These are phyloP conservation scores for Austrofundulus limnaeus DNA, from an alignment of 2,113 vertebrate genomes.

Conservation along the genomic window DNA sequence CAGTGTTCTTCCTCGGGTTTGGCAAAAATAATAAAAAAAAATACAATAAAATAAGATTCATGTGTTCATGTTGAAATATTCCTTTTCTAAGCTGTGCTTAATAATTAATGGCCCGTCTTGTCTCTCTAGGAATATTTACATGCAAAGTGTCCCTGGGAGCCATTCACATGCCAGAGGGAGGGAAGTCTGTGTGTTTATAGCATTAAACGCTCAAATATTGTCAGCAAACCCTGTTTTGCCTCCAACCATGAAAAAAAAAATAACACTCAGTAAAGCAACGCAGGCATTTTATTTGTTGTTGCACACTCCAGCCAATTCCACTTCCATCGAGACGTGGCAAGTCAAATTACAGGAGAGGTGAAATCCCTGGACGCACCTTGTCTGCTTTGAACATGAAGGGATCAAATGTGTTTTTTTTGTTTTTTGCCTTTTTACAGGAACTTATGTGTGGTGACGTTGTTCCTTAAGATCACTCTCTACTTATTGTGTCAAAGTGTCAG, in stretches of 20 bases:
- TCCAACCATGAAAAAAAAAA: constrained; percentile 74
- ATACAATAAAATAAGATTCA: constrained; percentile 58
- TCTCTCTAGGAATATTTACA: constrained; percentile 81
- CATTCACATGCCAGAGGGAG: constrained; percentile 72
- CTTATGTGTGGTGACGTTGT: constrained; percentile 50
- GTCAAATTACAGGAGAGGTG: constrained; percentile 67
- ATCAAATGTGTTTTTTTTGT: constrained; percentile 43
- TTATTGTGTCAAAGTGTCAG: constrained; percentile 54
- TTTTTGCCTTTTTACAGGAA: constrained; percentile 43
- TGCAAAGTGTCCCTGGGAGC: constrained; percentile 78
- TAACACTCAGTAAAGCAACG: constrained; percentile 62
- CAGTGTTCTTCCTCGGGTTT: constrained; percentile 50
- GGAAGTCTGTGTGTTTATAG: constrained; percentile 76
- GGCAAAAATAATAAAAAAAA: constrained; percentile 39
- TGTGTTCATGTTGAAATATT: constrained; percentile 69
- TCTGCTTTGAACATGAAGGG: constrained; percentile 49
- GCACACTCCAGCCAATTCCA: constrained; percentile 69
- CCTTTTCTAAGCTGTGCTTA: constrained; percentile 73
- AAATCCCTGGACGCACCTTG: constrained; percentile 71
- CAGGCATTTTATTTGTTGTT: constrained; percentile 72
- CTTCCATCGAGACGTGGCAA: constrained; percentile 72
- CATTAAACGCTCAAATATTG: constrained; percentile 76
- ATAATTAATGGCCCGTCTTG: constrained; percentile 79
- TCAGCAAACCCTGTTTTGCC: constrained; percentile 70
- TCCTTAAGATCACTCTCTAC: constrained; percentile 60